A percentile compares a stretch with the other conserved stretches of the same genome.
These are phyloP conservation scores for Napeogenes inachia DNA, from an alignment of 2,888 invertebrate genomes.

Conservation along the genomic window DNA sequence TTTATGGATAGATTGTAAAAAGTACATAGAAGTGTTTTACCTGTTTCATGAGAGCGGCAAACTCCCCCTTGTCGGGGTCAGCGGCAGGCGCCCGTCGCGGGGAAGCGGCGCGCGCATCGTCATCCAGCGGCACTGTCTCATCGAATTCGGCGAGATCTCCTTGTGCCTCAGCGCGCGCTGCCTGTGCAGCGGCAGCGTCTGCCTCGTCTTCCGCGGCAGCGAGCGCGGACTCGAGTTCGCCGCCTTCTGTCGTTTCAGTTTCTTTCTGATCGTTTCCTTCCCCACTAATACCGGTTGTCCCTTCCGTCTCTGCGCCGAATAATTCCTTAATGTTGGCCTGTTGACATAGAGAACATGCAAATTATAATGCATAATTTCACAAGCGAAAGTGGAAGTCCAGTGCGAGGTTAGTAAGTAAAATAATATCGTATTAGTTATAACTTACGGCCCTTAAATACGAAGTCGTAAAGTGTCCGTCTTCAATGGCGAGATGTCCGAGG, in stretches of 20 bases:
- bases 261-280: conserved; percentile 68
- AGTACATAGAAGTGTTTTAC: conserved; percentile 8
- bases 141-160: conserved; percentile 97
- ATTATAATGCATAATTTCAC: no score
- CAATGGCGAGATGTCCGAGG: conserved; percentile 97
- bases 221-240: conserved; percentile 86
- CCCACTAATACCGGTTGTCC: conserved; percentile 76
- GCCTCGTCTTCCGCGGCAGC: conserved; percentile 96
- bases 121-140: conserved; percentile 93
- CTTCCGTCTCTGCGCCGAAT: conserved; percentile 85
- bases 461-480: conserved; percentile 98
- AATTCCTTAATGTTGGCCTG: conserved; percentile 93
- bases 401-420: no score
- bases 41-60: conserved; percentile 36
- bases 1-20: no score
- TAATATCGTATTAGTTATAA: conserved; percentile 6
- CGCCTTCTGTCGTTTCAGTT: conserved; percentile 63
- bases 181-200: conserved; percentile 93
- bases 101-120: conserved; percentile 77
- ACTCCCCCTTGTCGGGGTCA: conserved; percentile 26
- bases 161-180: conserved; percentile 92
- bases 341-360: background rate
- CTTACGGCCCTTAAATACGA: conserved; percentile 89
- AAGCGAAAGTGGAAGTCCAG: no score
- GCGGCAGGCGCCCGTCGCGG: conserved; percentile 22